phyloP scores from a whole-genome alignment of 1,140 invertebrate species.

The Triops longicaudatus region DNA sequence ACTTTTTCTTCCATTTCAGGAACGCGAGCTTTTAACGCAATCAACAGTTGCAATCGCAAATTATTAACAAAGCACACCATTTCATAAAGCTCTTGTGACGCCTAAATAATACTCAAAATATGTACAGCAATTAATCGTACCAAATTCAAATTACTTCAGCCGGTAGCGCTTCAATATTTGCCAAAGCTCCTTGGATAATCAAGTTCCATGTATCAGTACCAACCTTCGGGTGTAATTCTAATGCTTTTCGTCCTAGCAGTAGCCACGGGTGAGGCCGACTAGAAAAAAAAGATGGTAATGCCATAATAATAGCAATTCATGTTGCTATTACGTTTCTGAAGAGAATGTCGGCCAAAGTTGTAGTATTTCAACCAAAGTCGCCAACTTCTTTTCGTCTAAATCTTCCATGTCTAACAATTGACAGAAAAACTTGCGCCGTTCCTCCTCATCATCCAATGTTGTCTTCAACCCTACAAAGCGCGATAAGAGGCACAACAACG shows the following conservation, averaged over 20 bases:
- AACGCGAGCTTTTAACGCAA: not conserved
- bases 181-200: not conserved
- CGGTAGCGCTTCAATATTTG: not conserved
- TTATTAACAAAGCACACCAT: not conserved
- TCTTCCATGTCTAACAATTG: not conserved
- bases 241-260: not conserved
- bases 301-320: not conserved
- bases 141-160: not conserved
- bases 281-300: not conserved
- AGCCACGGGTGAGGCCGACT: not conserved
- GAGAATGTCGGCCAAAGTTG: not conserved
- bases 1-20: not conserved
- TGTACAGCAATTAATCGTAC: not conserved
- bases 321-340: not conserved
- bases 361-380: not conserved
- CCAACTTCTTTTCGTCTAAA: not conserved
- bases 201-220: not conserved
- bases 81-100: not conserved
- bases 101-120: not conserved
- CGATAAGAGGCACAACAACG: not conserved
- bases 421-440: not conserved
- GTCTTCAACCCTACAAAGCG: not conserved
- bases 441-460: not conserved
- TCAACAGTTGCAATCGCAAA: not conserved
- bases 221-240: not conserved